Base-by-base conservation (phyloP, 2,797 vertebrate species). In the Microchirus variegatus region DNA sequence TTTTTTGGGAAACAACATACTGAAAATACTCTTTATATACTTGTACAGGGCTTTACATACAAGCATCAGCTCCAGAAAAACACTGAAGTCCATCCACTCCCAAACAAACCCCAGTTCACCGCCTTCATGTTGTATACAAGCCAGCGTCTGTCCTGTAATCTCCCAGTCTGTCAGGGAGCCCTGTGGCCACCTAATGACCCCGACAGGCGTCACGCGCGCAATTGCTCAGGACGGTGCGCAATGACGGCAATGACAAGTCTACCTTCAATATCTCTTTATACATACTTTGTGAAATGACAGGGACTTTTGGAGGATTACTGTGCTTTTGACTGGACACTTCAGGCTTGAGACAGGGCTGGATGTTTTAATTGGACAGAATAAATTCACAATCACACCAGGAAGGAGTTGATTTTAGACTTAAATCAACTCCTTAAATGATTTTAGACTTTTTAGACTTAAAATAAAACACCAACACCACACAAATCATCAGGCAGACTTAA, bases 171-270 rank as follows among this genome's bases (percentile, higher is more conserved):
- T 89, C 70, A 68, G 51, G 78, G 79, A 87, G 86, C 84, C 85
- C 84, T 89, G 88, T 46, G 89, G 89, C 83, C 87, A 86, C 77
- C 86, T 88, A 90, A 91, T 90, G 85, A 85, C 82, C 86, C 86
- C 68, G 64, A 80, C 88, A 84, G 90, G 90, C 88, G 86, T 90
- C 86, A 75, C 82, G 78, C 71, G 35, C 80, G 76, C 81, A 87
- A 86, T 91, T 87, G 80, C 78, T 79, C 62, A 61, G 77, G 70
- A 86, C 83, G 81, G 85, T n/a, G n/a, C 13, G 78, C 84, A 87
- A 88, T 80, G 73, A 75, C 69, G 73, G 83, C 84, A 87, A 88
- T 81, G 78, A 84, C 78, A 82, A 82, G 84, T 80, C 40, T 83
- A n/a, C 78, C 83, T 87, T 89, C 83, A 86, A 70, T 83, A 80